phyloP scores from a whole-genome alignment of 2,888 invertebrate species.

The Pseudolycoriella hygida region DNA sequence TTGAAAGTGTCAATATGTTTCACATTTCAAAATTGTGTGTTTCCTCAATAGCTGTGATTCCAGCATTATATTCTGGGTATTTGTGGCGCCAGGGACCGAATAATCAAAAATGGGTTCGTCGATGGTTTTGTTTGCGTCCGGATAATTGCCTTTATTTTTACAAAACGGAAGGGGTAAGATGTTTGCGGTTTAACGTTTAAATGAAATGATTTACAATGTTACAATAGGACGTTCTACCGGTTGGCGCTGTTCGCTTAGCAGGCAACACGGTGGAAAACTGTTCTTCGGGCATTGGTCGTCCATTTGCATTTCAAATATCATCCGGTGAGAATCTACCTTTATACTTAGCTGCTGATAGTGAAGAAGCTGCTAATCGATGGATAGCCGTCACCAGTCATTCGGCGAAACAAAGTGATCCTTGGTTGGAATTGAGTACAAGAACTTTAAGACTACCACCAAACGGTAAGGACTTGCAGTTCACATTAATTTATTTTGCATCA shows the following conservation, averaged over 20 bases:
- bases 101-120: conserved; percentile 56
- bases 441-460: conserved; percentile 68
- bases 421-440: conserved; percentile 59
- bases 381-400: conserved; percentile 59
- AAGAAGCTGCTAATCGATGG: conserved; percentile 58
- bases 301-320: conserved; percentile 52
- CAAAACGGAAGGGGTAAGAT: conserved; percentile 71
- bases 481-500: no score
- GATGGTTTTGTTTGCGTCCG: conserved; percentile 81
- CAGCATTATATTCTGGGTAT: conserved; percentile 54
- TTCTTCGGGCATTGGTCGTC: conserved; percentile 31
- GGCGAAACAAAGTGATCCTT: conserved; percentile 50
- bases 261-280: conserved; percentile 56
- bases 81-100: conserved; percentile 53
- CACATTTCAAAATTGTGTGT: no score
- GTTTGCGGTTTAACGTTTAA: no score
- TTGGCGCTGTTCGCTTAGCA: conserved; percentile 73
- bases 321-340: conserved; percentile 52
- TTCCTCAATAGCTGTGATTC: conserved; percentile 27
- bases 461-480: no score
- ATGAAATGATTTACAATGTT: no score
- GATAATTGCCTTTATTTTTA: conserved; percentile 92
- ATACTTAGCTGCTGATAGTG: conserved; percentile 63
- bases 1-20: no score
- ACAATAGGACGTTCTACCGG: conserved; percentile 61